Evolutionary conservation across 2,113 vertebrate species (phyloP).

Genomic region (Caracal caracal): DNA sequence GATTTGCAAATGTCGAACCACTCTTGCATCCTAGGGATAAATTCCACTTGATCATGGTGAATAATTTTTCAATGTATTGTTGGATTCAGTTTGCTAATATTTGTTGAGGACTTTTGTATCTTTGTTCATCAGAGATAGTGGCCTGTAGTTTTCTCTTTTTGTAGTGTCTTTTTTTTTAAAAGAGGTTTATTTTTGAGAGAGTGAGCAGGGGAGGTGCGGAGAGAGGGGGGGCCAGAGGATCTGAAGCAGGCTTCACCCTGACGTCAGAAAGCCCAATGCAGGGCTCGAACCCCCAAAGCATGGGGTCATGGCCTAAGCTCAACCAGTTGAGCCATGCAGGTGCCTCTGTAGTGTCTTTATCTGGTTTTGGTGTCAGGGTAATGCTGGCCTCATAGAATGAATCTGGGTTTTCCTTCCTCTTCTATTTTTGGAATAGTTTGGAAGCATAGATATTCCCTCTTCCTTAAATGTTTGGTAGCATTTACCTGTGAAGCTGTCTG

Average conservation of each 20-base stretch:
- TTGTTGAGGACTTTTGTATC: neutral
- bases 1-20: neutral
- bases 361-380: neutral
- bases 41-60: neutral
- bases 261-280: too few species aligned
- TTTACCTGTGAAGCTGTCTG: neutral
- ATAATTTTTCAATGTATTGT: neutral
- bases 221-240: too few species aligned
- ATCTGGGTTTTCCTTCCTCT: neutral
- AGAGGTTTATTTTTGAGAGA: too few species aligned
- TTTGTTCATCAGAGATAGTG: neutral
- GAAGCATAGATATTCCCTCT: neutral
- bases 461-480: neutral
- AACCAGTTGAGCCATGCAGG: too few species aligned
- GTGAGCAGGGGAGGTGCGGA: too few species aligned
- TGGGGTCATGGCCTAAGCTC: too few species aligned
- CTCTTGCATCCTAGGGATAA: neutral
- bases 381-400: neutral
- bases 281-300: too few species aligned
- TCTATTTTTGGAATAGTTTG: neutral
- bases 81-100: neutral
- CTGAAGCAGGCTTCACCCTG: too few species aligned
- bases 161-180: neutral
- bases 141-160: neutral
- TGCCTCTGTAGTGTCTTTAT: neutral